Evolutionary conservation across 2,113 vertebrate species (phyloP).

Genomic region (Polyodon spathula): DNA sequence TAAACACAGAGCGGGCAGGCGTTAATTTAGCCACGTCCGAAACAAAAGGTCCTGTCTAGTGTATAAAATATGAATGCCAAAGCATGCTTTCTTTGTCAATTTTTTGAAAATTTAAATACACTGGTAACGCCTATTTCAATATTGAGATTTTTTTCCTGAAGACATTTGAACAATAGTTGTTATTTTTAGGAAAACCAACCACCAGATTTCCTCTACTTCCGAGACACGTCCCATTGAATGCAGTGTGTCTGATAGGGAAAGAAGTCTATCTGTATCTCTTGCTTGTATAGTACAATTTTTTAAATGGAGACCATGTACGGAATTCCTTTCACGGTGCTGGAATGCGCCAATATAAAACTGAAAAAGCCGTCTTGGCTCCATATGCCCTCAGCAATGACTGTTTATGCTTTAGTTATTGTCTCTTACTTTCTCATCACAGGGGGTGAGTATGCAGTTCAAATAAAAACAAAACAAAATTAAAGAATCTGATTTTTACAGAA

Average conservation of each 20-base stretch:
- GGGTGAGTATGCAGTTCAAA: slow-evolving; percentile 55
- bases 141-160: not conserved
- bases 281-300: not conserved
- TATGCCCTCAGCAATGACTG: slow-evolving; percentile 97
- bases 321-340: slow-evolving; percentile 79
- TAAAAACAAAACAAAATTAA: no score
- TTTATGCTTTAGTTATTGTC: slow-evolving; percentile 89
- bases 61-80: not conserved
- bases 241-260: not conserved
- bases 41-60: not conserved
- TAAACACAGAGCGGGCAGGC: not conserved
- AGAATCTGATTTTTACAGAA: not conserved
- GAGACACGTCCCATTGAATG: slow-evolving; percentile 49
- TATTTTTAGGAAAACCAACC: not conserved
- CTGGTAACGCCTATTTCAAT: not conserved
- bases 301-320: slow-evolving; percentile 82
- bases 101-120: not conserved
- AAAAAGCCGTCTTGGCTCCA: slow-evolving; percentile 94
- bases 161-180: not conserved
- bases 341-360: slow-evolving; percentile 91
- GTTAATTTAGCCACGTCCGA: not conserved
- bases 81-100: not conserved
- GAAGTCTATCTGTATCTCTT: not conserved
- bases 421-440: slow-evolving; percentile 98
- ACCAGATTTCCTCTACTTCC: slow-evolving; percentile 32